Conservation (phyloP, 2,888 invertebrate species). For the Kryphioiulus occultus region DNA sequence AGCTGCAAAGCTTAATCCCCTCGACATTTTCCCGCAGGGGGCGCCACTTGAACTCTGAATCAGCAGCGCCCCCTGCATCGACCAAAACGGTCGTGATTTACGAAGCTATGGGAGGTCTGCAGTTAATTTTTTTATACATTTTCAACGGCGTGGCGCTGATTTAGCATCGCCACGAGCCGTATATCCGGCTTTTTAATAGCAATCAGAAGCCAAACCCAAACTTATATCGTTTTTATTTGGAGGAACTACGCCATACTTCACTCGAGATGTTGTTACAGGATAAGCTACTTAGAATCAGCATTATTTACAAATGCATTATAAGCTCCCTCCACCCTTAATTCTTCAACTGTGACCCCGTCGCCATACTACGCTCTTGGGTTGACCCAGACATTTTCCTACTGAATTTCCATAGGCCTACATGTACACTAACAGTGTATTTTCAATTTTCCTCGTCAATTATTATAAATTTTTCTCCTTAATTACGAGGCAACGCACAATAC, state of each 20-base stretch:
- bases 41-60: not conserved
- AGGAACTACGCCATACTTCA: slow-evolving; percentile 1
- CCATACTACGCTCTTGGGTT: not conserved
- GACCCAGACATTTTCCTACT: not conserved
- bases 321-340: not conserved
- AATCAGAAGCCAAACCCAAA: slow-evolving; percentile 12
- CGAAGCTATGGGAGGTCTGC: not conserved
- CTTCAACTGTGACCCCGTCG: too few relatives aligned
- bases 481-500: too few relatives aligned
- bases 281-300: not conserved
- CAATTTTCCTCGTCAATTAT: too few relatives aligned
- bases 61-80: not conserved
- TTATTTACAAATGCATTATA: not conserved
- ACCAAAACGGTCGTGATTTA: not conserved
- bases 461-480: too few relatives aligned
- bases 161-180: not conserved
- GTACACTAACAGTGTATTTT: too few relatives aligned
- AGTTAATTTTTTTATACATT: slow-evolving; percentile 1
- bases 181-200: slow-evolving; percentile 1
- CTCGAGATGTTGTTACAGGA: not conserved
- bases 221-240: not conserved
- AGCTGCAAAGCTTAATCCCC: too few relatives aligned
- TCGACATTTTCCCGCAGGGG: not conserved
- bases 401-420: too few relatives aligned
- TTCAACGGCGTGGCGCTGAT: not conserved